Conservation (phyloP, 2,113 vertebrate genomes). For the Vulpes lagopus region DNA sequence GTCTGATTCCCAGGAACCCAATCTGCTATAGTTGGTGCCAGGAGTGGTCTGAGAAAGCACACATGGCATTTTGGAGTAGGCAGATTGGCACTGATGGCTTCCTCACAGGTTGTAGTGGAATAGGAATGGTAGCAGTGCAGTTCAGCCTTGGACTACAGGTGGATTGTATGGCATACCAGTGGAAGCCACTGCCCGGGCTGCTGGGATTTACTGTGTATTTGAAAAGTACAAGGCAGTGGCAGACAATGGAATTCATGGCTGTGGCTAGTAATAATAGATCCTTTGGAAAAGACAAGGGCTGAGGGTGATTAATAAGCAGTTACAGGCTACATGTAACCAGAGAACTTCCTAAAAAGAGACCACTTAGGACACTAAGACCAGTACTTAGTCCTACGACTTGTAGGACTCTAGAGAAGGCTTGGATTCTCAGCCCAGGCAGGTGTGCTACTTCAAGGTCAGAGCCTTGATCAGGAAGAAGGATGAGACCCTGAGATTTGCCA, state of each 20-base stretch:
- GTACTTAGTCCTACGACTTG: background rate
- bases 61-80: background rate
- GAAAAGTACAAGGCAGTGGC: background rate
- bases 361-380: background rate
- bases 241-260: background rate
- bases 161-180: background rate
- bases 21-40: background rate
- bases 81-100: background rate
- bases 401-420: background rate
- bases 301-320: background rate
- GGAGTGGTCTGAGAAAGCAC: background rate
- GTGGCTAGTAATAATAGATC: background rate
- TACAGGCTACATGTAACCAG: background rate
- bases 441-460: background rate
- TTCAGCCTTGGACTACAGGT: background rate
- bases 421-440: background rate
- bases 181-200: background rate
- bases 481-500: background rate
- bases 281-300: background rate
- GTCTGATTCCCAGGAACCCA: background rate
- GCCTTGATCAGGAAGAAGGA: background rate
- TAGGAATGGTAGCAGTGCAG: background rate
- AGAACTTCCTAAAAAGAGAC: background rate
- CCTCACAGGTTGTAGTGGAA: background rate
- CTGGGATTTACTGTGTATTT: background rate